A percentile compares a stretch with the other conserved stretches of the same genome.
phyloP scores from a whole-genome alignment of 2,797 vertebrate genomes.

The Sebastes reedi region DNA sequence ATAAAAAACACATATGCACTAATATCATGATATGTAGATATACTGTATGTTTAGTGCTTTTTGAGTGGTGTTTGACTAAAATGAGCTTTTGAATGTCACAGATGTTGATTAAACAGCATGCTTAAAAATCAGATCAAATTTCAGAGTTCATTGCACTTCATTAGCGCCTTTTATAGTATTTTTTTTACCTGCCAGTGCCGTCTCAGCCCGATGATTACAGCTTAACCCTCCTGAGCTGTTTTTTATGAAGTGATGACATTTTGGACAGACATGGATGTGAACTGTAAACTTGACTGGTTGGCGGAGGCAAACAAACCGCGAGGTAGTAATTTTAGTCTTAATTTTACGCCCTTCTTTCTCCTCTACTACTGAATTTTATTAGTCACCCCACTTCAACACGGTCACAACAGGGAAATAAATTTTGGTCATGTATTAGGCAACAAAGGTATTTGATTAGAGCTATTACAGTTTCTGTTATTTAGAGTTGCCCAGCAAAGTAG shows the following conservation, averaged over 20 bases:
- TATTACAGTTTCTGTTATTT: not conserved
- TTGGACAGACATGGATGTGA: no score
- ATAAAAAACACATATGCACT: not conserved
- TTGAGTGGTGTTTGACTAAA: not conserved
- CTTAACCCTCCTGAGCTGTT: not conserved
- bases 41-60: not conserved
- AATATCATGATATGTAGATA: not conserved
- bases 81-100: not conserved
- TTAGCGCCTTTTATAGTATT: not conserved
- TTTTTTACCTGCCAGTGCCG: not conserved
- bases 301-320: rapidly evolving
- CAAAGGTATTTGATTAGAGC: not conserved
- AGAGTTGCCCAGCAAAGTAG: not conserved
- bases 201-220: not conserved
- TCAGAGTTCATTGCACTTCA: constrained; percentile 26
- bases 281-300: not conserved
- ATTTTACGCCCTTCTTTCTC: not conserved
- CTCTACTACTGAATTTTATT: not conserved
- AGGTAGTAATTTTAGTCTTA: not conserved
- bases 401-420: not conserved
- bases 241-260: not conserved
- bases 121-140: not conserved
- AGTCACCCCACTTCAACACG: not conserved
- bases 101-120: constrained; percentile 3
- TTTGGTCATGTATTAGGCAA: not conserved